phyloP scores from a whole-genome alignment of 1,140 invertebrate genomes.

The Luehdorfia chinensis region DNA sequence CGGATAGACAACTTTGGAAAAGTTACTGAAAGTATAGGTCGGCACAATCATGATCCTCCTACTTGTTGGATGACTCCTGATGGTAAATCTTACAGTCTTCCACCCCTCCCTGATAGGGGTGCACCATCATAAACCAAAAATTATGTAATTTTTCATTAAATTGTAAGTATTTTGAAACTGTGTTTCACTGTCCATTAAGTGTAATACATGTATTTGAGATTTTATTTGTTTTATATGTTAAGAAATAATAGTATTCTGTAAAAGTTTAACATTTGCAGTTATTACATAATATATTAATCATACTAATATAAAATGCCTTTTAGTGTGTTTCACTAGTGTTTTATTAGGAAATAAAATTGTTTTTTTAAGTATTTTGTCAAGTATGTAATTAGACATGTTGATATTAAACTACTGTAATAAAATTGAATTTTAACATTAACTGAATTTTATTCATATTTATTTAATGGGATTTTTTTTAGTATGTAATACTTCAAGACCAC shows the following conservation, averaged over 20 bases:
- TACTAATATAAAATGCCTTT: not conserved
- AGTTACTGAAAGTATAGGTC: slow-evolving; percentile 63
- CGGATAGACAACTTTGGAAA: slow-evolving; percentile 65
- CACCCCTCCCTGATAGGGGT: slow-evolving; percentile 48
- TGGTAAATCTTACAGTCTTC: slow-evolving; percentile 64
- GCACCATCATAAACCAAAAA: slow-evolving; percentile 28
- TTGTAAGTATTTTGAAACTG: slow-evolving; percentile 36
- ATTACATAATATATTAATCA: not conserved
- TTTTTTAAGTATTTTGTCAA: not conserved
- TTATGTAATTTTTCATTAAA: slow-evolving; percentile 24
- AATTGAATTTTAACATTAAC: too few relatives aligned
- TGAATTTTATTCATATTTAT: too few relatives aligned
- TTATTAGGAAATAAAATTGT: not conserved
- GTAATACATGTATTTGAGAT: slow-evolving; percentile 20
- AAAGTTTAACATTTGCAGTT: not conserved
- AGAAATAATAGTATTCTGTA: slow-evolving; percentile 2
- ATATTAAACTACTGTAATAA: too few relatives aligned
- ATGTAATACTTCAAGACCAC: too few relatives aligned
- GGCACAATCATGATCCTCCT: slow-evolving; percentile 67
- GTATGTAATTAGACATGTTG: too few relatives aligned
- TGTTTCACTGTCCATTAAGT: slow-evolving; percentile 41
- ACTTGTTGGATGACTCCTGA: slow-evolving; percentile 71
- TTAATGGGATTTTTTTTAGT: too few relatives aligned
- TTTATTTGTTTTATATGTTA: not conserved
- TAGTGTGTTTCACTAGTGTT: not conserved